Percentiles rank a stretch among this genome's conserved stretches.
Evolutionary conservation across 2,888 invertebrate species (phyloP).

Genomic region (Lumbricus terrestris): DNA sequence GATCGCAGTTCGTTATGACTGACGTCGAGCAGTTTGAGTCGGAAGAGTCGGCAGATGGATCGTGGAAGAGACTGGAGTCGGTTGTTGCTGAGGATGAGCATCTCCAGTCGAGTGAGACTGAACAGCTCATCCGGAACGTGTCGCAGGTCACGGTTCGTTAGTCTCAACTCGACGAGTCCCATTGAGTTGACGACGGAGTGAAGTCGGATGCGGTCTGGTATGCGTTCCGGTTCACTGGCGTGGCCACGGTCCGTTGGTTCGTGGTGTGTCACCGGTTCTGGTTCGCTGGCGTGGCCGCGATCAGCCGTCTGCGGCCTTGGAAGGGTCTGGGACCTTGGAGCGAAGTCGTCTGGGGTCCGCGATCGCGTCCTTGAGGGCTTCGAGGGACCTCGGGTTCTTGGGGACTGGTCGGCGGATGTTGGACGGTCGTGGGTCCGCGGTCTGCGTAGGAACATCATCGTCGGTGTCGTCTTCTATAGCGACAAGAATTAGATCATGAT

Average conservation of each 20-base stretch:
- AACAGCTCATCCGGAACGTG: constrained; percentile 47
- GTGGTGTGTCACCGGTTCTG: constrained; percentile 22
- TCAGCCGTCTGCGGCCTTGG: neutral
- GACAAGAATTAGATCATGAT: neutral
- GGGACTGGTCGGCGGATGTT: neutral
- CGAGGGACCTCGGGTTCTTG: neutral
- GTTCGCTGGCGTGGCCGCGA: constrained; percentile 16
- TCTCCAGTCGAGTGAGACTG: constrained; percentile 47
- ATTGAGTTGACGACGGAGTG: constrained; percentile 35
- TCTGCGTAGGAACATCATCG: neutral
- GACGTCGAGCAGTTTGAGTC: constrained; percentile 46
- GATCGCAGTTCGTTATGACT: constrained; percentile 46
- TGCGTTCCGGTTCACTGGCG: neutral
- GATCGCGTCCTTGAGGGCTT: neutral
- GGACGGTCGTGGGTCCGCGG: neutral
- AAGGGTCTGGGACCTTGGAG: neutral
- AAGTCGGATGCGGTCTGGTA: constrained; percentile 5
- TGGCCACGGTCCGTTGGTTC: neutral
- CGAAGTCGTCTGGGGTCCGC: neutral
- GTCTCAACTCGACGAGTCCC: constrained; percentile 47
- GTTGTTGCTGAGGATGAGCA: constrained; percentile 48
- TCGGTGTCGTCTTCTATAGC: neutral
- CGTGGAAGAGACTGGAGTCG: constrained; percentile 45
- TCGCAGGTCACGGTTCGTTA: constrained; percentile 42
- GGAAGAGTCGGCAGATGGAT: constrained; percentile 46